Percentiles rank a stretch among this genome's conserved stretches.
phyloP scores from a whole-genome alignment of 2,113 vertebrate species.

The Phalacrocorax brasilianus region DNA sequence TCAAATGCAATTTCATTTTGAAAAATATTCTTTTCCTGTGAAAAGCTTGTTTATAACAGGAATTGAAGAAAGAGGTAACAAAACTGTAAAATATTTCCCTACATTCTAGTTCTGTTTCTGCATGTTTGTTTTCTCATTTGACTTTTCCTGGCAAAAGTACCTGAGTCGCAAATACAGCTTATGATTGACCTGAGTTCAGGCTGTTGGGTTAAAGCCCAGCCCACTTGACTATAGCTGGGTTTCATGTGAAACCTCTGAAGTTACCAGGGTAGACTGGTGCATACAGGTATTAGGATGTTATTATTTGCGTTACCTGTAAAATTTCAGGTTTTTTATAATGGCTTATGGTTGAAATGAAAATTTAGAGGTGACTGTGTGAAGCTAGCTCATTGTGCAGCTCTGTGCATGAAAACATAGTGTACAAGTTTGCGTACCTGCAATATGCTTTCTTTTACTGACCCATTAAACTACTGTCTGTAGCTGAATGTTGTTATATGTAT shows the following conservation, averaged over 20 bases:
- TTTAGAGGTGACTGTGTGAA: background rate
- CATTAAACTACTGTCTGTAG: background rate
- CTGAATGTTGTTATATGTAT: background rate
- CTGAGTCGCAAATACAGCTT: background rate
- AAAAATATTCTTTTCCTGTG: background rate
- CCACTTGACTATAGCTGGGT: background rate
- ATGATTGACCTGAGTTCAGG: background rate
- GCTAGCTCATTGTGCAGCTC: background rate
- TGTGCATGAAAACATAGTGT: fast-evolving
- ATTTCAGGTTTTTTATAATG: background rate
- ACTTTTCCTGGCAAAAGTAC: background rate
- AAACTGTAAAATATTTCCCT: background rate
- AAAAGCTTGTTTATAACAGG: background rate
- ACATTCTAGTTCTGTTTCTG: background rate
- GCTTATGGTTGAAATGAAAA: background rate
- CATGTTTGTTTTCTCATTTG: background rate
- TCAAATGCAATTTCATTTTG: background rate
- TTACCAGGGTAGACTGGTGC: background rate
- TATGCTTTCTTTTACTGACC: background rate
- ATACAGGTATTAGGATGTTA: background rate
- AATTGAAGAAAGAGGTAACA: background rate
- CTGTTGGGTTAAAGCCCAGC: background rate
- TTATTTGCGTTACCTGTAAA: background rate
- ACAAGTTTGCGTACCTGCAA: background rate
- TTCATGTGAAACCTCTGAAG: background rate